Evolutionary conservation across 2,888 invertebrate genomes (phyloP).

Genomic region (Drosophila mimica): DNA sequence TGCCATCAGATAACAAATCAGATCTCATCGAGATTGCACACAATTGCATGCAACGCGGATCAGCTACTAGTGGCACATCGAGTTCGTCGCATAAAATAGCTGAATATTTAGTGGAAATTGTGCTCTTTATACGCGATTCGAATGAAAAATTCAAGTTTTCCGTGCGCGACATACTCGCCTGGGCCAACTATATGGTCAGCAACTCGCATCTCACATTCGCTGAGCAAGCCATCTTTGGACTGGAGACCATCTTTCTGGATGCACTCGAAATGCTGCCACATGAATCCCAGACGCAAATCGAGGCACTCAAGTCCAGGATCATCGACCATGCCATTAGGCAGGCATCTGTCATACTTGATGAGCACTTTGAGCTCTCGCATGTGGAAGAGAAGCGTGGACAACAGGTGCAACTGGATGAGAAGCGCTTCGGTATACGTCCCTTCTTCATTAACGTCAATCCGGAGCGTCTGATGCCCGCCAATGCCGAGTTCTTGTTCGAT

Average conservation of each 20-base stretch:
- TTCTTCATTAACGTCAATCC: constrained; percentile 87
- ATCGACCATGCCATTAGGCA: constrained; percentile 87
- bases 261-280: constrained; percentile 93
- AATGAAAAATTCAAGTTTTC: constrained; percentile 93
- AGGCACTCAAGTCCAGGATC: constrained; percentile 86
- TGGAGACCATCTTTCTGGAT: constrained; percentile 95
- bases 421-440: constrained; percentile 90
- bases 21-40: constrained; percentile 93
- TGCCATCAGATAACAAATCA: constrained; percentile 88
- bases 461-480: constrained; percentile 41
- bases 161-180: constrained; percentile 95
- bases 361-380: constrained; percentile 83
- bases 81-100: constrained; percentile 86
- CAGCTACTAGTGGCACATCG: constrained; percentile 58
- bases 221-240: constrained; percentile 94
- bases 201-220: constrained; percentile 78
- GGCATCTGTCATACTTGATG: constrained; percentile 85
- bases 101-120: constrained; percentile 91
- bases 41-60: constrained; percentile 88
- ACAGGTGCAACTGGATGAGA: constrained; percentile 51
- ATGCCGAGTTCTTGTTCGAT: constrained; percentile 88
- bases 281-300: constrained; percentile 87
- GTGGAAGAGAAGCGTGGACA: constrained; percentile 84
- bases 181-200: constrained; percentile 93
- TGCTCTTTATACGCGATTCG: constrained; percentile 91